Evolutionary conservation across 2,888 invertebrate species (phyloP).

Genomic region (Andrena haemorrhoa): DNA sequence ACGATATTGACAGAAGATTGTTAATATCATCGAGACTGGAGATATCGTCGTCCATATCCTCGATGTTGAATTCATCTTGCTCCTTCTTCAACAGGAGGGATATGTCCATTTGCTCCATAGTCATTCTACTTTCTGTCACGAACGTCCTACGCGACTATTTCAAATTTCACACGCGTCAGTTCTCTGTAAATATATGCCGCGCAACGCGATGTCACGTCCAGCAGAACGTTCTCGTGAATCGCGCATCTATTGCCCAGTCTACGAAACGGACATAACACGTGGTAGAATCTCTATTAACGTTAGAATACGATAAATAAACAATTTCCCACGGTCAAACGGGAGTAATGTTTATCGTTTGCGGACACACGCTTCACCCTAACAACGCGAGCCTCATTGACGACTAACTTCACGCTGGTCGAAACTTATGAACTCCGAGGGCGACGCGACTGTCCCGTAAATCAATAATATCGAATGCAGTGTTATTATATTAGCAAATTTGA

Average conservation of each 20-base stretch:
- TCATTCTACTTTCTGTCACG: slow-evolving; percentile 59
- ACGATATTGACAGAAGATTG: slow-evolving; percentile 69
- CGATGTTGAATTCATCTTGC: slow-evolving; percentile 35
- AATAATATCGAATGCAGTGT: not conserved
- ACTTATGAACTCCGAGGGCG: not conserved
- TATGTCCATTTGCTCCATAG: slow-evolving; percentile 75
- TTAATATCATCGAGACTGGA: slow-evolving; percentile 68
- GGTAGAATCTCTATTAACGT: not conserved
- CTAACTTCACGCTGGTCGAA: slow-evolving; percentile 41
- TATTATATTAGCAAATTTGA: not conserved
- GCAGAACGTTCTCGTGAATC: not conserved
- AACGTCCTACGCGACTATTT: slow-evolving; percentile 31
- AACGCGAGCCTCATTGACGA: slow-evolving; percentile 4
- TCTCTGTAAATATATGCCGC: slow-evolving; percentile 38
- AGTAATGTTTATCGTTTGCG: slow-evolving; percentile 23
- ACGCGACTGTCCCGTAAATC: not conserved
- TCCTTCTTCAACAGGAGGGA: slow-evolving; percentile 58
- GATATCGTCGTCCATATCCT: slow-evolving; percentile 57
- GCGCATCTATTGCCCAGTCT: not conserved
- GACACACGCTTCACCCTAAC: slow-evolving; percentile 12
- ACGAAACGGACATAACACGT: not conserved
- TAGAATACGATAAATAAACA: slow-evolving; percentile 5
- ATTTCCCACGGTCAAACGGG: not conserved
- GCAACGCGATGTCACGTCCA: slow-evolving; percentile 25
- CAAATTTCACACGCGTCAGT: slow-evolving; percentile 24